Evolutionary conservation across 2,113 vertebrate species (phyloP).

Genomic region (Thryonomys swinderianus): DNA sequence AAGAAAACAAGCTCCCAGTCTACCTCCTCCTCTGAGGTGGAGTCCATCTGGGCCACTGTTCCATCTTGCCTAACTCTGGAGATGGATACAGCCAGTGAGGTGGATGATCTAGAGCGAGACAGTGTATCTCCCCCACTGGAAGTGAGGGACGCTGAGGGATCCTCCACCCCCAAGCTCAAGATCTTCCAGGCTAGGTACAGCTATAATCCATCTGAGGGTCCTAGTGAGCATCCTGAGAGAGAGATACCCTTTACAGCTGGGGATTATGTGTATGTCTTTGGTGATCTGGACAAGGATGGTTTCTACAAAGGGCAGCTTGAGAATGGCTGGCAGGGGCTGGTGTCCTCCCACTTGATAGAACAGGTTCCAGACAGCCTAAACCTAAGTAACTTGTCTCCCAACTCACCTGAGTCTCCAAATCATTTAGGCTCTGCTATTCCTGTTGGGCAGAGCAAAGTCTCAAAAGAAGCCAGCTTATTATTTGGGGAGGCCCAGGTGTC

Average conservation of each 20-base stretch:
- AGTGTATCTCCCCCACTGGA: constrained; percentile 83
- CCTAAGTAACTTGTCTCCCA: constrained; percentile 82
- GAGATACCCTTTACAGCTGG: constrained; percentile 90
- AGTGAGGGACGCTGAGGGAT: constrained; percentile 70
- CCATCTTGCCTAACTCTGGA: constrained; percentile 89
- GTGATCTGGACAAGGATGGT: constrained; percentile 90
- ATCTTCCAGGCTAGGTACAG: constrained; percentile 91
- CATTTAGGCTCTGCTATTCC: constrained; percentile 17
- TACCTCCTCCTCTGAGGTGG: constrained; percentile 80
- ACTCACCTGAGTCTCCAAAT: constrained; percentile 68
- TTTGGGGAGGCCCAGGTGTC: constrained; percentile 67
- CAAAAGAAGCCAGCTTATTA: constrained; percentile 83
- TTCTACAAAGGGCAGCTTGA: constrained; percentile 93
- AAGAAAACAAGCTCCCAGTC: constrained; percentile 55
- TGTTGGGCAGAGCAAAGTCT: background rate
- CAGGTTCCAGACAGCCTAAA: constrained; percentile 89
- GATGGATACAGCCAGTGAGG: constrained; percentile 90
- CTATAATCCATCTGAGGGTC: constrained; percentile 90
- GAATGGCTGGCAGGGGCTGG: constrained; percentile 90
- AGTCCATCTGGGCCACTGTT: constrained; percentile 85
- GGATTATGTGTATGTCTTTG: constrained; percentile 90
- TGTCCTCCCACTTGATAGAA: constrained; percentile 90
- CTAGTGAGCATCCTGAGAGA: constrained; percentile 90
- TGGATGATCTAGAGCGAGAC: constrained; percentile 88
- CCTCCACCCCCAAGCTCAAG: constrained; percentile 84